These are phyloP conservation scores for Melangyna quadrimaculata DNA, from an alignment of 2,888 invertebrate species.

Conservation along the genomic window DNA sequence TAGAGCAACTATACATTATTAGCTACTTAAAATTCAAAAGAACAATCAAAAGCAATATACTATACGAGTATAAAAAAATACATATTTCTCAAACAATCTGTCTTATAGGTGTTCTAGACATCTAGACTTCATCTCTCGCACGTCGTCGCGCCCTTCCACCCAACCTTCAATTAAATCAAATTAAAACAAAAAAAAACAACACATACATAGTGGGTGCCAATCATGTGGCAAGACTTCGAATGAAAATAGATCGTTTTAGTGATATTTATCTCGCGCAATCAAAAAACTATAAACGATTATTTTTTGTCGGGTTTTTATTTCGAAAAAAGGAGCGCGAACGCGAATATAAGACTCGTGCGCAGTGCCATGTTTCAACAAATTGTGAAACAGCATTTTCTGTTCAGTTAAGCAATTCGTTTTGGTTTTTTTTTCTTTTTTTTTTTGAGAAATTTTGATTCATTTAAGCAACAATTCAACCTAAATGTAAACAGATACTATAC, in stretches of 20 bases:
- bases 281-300: slow-evolving; percentile 34
- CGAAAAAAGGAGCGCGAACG: slow-evolving; percentile 17
- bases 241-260: slow-evolving; percentile 67
- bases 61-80: too few species aligned
- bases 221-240: slow-evolving; percentile 65
- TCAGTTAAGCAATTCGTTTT: slow-evolving; percentile 35
- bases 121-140: slow-evolving; percentile 12
- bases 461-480: slow-evolving; percentile 52
- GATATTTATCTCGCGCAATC: slow-evolving; percentile 60
- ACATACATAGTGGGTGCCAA: slow-evolving; percentile 54
- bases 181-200: slow-evolving; percentile 10
- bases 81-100: slow-evolving; percentile 8
- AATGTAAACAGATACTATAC: slow-evolving; percentile 60
- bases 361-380: slow-evolving; percentile 44
- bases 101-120: slow-evolving; percentile 42
- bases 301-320: slow-evolving; percentile 2
- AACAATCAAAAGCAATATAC: neutral
- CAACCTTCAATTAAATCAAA: slow-evolving; percentile 54
- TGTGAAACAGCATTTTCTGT: slow-evolving; percentile 28
- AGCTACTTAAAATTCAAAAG: neutral
- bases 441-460: slow-evolving; percentile 42
- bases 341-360: slow-evolving; percentile 26
- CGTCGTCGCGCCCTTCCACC: slow-evolving; percentile 34
- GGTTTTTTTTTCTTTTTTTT: neutral
- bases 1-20: neutral